phyloP scores from a whole-genome alignment of 2,113 vertebrate species.

The Clarias gariepinus region DNA sequence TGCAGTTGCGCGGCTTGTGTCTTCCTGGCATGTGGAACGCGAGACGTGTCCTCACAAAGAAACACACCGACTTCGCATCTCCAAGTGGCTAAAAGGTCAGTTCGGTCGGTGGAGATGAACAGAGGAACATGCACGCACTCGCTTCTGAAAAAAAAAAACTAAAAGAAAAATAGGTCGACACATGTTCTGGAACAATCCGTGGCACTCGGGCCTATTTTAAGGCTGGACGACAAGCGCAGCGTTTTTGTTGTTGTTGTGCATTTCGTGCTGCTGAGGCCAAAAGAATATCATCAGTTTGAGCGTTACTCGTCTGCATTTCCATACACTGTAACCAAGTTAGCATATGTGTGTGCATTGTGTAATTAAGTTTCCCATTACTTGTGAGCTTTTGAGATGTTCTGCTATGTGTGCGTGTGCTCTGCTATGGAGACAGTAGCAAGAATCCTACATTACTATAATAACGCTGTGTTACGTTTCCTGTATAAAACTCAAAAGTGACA shows the following conservation, averaged over 20 bases:
- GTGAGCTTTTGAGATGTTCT: neutral
- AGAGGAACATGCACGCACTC: conserved; percentile 26
- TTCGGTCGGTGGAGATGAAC: conserved; percentile 56
- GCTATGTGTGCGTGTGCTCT: neutral
- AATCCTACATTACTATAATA: neutral
- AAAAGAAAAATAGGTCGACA: conserved; percentile 65
- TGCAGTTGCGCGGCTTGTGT: conserved; percentile 40
- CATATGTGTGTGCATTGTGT: neutral
- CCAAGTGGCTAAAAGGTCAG: conserved; percentile 64
- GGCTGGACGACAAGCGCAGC: conserved; percentile 58
- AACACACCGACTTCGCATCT: conserved; percentile 31
- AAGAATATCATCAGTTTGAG: neutral
- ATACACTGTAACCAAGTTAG: neutral
- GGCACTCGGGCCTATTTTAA: conserved; percentile 60
- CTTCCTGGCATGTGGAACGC: conserved; percentile 57
- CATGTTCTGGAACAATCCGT: conserved; percentile 63
- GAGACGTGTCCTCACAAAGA: conserved; percentile 46
- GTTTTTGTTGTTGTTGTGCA: neutral
- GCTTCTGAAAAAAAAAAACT: conserved; percentile 37
- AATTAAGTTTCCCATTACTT: conserved; percentile 9
- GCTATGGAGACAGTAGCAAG: neutral
- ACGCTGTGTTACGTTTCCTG: neutral
- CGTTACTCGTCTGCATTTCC: neutral
- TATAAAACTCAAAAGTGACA: neutral
- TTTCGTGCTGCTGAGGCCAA: neutral